Evolutionary conservation across 2,888 invertebrate species (phyloP).

Genomic region (Cynaeus angustus): DNA sequence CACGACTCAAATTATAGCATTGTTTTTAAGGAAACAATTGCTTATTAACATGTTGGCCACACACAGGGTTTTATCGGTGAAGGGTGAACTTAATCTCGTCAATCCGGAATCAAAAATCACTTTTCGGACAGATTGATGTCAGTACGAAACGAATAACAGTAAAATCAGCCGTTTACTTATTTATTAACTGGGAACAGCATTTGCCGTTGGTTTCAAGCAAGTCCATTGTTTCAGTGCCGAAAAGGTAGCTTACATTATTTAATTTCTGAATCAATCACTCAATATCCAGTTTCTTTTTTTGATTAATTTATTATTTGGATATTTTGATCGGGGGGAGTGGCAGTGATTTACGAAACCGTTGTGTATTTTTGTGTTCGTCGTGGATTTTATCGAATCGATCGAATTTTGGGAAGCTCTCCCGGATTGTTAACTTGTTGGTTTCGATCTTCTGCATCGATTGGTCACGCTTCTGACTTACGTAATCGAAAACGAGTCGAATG

Average conservation of each 20-base stretch:
- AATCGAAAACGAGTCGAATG: conserved; percentile 60
- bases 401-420: conserved; percentile 17
- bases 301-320: conserved; percentile 56
- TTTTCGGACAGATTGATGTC: conserved; percentile 49
- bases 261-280: conserved; percentile 46
- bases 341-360: conserved; percentile 3
- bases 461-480: conserved; percentile 63
- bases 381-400: conserved; percentile 5
- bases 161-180: conserved; percentile 43
- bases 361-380: not conserved
- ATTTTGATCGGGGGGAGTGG: conserved; percentile 35
- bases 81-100: conserved; percentile 25
- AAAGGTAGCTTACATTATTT: conserved; percentile 42
- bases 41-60: conserved; percentile 22
- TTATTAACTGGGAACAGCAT: conserved; percentile 48
- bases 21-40: conserved; percentile 29
- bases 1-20: conserved; percentile 22
- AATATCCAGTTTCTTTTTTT: conserved; percentile 54
- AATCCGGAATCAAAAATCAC: conserved; percentile 37
- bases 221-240: conserved; percentile 45
- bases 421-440: conserved; percentile 23
- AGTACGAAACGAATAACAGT: conserved; percentile 45
- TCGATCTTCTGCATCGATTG: conserved; percentile 48
- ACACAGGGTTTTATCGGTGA: too few species aligned
- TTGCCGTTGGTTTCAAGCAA: conserved; percentile 24